phyloP scores from a whole-genome alignment of 1,140 invertebrate species.

The Temnothorax nylanderi region DNA sequence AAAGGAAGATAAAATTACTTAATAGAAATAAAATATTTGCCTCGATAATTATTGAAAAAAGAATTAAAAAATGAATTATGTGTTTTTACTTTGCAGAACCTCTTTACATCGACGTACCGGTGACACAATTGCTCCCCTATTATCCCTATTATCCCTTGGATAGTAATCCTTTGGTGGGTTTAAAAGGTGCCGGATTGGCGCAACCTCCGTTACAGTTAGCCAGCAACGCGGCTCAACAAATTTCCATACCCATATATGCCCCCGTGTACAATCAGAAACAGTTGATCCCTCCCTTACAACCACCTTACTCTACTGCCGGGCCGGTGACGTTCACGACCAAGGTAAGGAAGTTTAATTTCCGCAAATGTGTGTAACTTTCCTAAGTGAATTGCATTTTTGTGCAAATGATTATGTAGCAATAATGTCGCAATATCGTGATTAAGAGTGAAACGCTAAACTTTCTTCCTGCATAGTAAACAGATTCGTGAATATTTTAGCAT shows the following conservation, averaged over 20 bases:
- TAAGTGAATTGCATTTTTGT: neutral
- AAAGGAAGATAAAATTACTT: neutral
- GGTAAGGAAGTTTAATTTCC: slow-evolving; percentile 27
- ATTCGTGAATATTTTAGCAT: slow-evolving; percentile 18
- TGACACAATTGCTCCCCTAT: slow-evolving; percentile 77
- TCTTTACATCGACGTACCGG: slow-evolving; percentile 79
- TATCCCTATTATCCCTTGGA: slow-evolving; percentile 72
- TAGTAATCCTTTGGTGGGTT: slow-evolving; percentile 31
- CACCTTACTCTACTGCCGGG: slow-evolving; percentile 68
- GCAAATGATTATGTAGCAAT: neutral
- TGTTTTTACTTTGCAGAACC: slow-evolving; percentile 67
- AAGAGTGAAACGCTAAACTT: slow-evolving; percentile 10
- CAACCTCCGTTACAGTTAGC: slow-evolving; percentile 70
- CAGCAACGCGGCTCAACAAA: slow-evolving; percentile 71
- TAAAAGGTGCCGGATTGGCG: slow-evolving; percentile 64
- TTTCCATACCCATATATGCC: slow-evolving; percentile 78
- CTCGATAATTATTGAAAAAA: neutral
- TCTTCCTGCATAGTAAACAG: slow-evolving; percentile 8
- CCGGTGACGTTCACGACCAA: slow-evolving; percentile 30
- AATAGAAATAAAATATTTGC: neutral
- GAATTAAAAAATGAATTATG: neutral
- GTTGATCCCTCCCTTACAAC: slow-evolving; percentile 67
- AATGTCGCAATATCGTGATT: neutral
- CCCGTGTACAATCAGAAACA: slow-evolving; percentile 74
- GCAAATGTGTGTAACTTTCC: neutral